Base-by-base conservation (phyloP, 2,797 vertebrate genomes). In the Euthynnus affinis region DNA sequence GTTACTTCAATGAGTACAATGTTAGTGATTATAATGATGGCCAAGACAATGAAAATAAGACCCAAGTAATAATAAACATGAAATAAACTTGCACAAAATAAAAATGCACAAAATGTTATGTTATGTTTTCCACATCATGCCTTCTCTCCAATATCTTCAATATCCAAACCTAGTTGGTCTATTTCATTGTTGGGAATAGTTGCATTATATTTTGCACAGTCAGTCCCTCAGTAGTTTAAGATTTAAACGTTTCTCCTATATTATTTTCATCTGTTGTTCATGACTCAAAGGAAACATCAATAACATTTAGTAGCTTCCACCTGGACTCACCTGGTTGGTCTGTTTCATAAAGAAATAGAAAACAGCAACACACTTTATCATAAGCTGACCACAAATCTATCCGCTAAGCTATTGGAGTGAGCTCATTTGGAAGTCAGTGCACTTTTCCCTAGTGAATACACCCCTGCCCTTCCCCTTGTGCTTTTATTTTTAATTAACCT, bases 401-500 rank as follows among this genome's bases (percentile, higher is more conserved):
- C 78, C 76, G 66, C 77, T 66, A n/a, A 69, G 78, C 82, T 70
- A 70, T n/a, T 74, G 87, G 80, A 87, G 78, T 13, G 64, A 90
- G 92, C 93, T 95, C 91, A 94, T 95, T 95, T 94, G 86, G 91
- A 95, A 93, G 91, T 93, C 93, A 81, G 89, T 76, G 76, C 86
- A 85, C 88, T 93, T 91, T 92, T 91, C 93, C 94, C 91, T 76
- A 82, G 90, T 93, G 93, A 90, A 78, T 76, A 84, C 88, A 84
- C 74, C 88, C 80, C 61, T 80, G 84, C 86, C 88, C 89, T 71
- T 74, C 75, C 82, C 88, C 84, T 74, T 80, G 86, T 73, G 83
- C 89, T 90, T 93, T 94, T 95, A 95, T 94, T 96, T 96, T 96
- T 96, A 96, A 96, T 96, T 96, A 96, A 96, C 95, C 95, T 96